phyloP scores from a whole-genome alignment of 2,888 invertebrate genomes.

The Pseudanteris insignis region DNA sequence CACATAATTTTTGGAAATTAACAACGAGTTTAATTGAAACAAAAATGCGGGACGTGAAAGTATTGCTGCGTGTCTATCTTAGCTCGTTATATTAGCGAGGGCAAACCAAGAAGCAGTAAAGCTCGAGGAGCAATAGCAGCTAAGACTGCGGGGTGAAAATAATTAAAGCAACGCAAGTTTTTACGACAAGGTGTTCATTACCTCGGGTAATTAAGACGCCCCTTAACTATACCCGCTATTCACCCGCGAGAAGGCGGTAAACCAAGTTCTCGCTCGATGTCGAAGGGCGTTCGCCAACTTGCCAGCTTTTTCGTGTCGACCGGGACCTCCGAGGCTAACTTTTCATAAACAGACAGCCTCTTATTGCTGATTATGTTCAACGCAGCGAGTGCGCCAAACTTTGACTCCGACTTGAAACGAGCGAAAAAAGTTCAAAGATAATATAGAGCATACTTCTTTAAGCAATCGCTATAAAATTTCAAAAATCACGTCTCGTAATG shows the following conservation, averaged over 20 bases:
- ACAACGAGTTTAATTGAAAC: constrained; percentile 35
- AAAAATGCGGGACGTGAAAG: constrained; percentile 33
- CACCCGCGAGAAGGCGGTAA: constrained; percentile 65
- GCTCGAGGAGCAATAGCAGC: constrained; percentile 31
- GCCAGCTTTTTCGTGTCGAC: constrained; percentile 27
- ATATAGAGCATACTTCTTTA: too few relatives aligned
- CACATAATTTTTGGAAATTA: constrained; percentile 28
- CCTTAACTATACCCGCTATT: constrained; percentile 66
- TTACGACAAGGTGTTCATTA: constrained; percentile 68
- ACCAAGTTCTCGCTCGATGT: constrained; percentile 62
- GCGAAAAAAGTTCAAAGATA: too few relatives aligned
- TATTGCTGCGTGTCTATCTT: constrained; percentile 35
- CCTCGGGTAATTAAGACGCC: constrained; percentile 67
- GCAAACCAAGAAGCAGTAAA: constrained; percentile 39
- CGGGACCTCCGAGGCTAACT: constrained; percentile 45
- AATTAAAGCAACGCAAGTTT: constrained; percentile 66
- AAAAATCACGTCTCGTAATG: too few relatives aligned
- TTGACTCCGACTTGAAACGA: neutral
- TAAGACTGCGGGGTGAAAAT: constrained; percentile 57
- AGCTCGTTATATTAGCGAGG: constrained; percentile 41
- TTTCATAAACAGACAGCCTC: constrained; percentile 61
- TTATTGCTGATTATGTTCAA: constrained; percentile 62
- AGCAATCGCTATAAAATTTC: too few relatives aligned
- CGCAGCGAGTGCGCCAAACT: constrained; percentile 6
- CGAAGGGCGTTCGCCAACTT: constrained; percentile 38